Evolutionary conservation across 2,888 invertebrate genomes (phyloP).

Genomic region (Heliconius cydno): DNA sequence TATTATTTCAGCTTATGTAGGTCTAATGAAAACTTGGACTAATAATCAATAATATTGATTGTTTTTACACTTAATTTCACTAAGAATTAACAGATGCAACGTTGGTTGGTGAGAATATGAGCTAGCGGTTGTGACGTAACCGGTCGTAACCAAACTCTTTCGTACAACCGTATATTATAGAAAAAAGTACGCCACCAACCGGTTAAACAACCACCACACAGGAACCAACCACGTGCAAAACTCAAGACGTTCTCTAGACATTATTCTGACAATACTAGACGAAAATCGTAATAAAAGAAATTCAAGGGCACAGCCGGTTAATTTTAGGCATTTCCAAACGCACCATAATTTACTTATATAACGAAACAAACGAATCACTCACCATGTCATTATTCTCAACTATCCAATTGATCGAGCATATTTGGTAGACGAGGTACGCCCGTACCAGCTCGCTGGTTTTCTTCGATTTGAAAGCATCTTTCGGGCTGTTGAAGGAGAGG

Average conservation of each 20-base stretch:
- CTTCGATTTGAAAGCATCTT: constrained; percentile 97
- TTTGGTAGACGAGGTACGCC: constrained; percentile 94
- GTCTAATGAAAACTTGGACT: neutral
- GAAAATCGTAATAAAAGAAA: constrained; percentile 17
- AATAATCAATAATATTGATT: neutral
- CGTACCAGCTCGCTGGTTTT: constrained; percentile 95
- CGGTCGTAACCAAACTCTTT: constrained; percentile 35
- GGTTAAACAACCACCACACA: constrained; percentile 12
- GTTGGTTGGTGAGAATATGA: neutral
- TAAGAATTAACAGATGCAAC: constrained; percentile 2
- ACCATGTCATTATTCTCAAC: constrained; percentile 97
- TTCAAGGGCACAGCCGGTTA: constrained; percentile 62
- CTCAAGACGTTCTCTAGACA: constrained; percentile 28
- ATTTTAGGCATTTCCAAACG: constrained; percentile 60
- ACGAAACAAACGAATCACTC: constrained; percentile 73
- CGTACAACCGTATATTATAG: constrained; percentile 3
- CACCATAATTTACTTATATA: constrained; percentile 63
- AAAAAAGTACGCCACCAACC: constrained; percentile 8
- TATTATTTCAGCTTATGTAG: neutral
- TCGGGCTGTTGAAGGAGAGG: constrained; percentile 92
- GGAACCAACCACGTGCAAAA: constrained; percentile 31
- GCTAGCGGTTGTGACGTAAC: constrained; percentile 46
- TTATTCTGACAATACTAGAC: constrained; percentile 36
- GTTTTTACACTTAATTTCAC: neutral
- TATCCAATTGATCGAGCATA: constrained; percentile 93